Conservation (phyloP, 1,140 invertebrate species). For the Teleopsis dalmanni region DNA sequence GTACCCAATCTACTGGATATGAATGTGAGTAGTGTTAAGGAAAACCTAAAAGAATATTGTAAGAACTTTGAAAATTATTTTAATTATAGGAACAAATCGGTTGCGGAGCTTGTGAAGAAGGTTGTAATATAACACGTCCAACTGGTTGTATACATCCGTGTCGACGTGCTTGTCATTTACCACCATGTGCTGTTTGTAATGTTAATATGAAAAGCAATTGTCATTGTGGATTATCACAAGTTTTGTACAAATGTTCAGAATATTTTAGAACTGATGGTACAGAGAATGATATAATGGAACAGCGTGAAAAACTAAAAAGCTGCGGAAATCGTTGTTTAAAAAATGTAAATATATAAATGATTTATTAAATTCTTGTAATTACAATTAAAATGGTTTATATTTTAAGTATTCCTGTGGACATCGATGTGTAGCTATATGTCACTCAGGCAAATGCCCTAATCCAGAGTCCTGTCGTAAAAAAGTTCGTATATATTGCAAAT, state of each 20-base stretch:
- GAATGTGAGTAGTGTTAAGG: slow-evolving; percentile 33
- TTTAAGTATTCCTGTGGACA: slow-evolving; percentile 64
- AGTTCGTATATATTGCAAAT: slow-evolving; percentile 69
- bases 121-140: slow-evolving; percentile 61
- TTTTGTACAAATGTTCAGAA: slow-evolving; percentile 65
- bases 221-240: slow-evolving; percentile 68
- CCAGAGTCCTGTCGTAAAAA: slow-evolving; percentile 68
- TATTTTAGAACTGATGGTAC: slow-evolving; percentile 50
- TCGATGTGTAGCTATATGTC: slow-evolving; percentile 67
- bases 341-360: slow-evolving; percentile 61
- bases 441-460: slow-evolving; percentile 63
- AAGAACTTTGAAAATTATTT: too few species aligned
- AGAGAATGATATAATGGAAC: slow-evolving; percentile 43
- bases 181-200: slow-evolving; percentile 60
- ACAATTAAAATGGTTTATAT: too few species aligned
- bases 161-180: slow-evolving; percentile 65
- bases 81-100: slow-evolving; percentile 24
- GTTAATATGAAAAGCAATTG: slow-evolving; percentile 65
- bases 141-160: slow-evolving; percentile 74
- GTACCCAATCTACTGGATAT: slow-evolving; percentile 42
- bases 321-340: slow-evolving; percentile 73
- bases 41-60: too few species aligned
- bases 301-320: slow-evolving; percentile 21
- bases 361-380: too few species aligned
- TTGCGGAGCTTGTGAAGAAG: slow-evolving; percentile 66